phyloP scores from a whole-genome alignment of 35 echinoderm and acorn worm species.

The Amphiura filiformis region DNA sequence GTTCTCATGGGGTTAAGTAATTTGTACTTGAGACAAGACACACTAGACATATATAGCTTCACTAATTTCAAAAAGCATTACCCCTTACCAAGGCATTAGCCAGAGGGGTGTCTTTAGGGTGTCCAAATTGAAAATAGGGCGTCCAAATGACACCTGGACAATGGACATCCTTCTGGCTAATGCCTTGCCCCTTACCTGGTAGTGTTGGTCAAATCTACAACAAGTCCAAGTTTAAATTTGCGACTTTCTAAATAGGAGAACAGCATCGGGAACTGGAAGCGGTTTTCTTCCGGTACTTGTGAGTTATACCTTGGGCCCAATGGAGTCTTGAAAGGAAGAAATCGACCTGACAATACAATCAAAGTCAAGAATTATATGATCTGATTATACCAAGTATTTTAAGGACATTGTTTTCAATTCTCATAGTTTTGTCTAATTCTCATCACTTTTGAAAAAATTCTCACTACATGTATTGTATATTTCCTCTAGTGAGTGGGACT shows the following conservation, averaged over 20 bases:
- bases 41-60: no score
- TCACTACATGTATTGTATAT: not conserved
- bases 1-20: no score
- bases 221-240: slow-evolving; percentile 58
- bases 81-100: no score
- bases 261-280: slow-evolving; percentile 73
- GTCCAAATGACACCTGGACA: not conserved
- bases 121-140: no score
- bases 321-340: slow-evolving; percentile 93
- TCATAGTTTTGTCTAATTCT: no score
- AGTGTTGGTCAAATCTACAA: slow-evolving; percentile 90
- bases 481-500: not conserved
- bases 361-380: not conserved
- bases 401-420: not conserved
- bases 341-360: slow-evolving; percentile 51
- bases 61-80: no score
- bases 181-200: not conserved
- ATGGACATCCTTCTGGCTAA: no score
- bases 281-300: slow-evolving; percentile 79
- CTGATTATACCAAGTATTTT: no score
- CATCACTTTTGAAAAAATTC: no score
- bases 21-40: no score
- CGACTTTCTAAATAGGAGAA: slow-evolving; percentile 64
- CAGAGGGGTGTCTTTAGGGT: no score
- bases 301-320: slow-evolving; percentile 72